These are phyloP conservation scores for Tuberolachnus salignus DNA, from an alignment of 2,888 invertebrate genomes.

Conservation along the genomic window DNA sequence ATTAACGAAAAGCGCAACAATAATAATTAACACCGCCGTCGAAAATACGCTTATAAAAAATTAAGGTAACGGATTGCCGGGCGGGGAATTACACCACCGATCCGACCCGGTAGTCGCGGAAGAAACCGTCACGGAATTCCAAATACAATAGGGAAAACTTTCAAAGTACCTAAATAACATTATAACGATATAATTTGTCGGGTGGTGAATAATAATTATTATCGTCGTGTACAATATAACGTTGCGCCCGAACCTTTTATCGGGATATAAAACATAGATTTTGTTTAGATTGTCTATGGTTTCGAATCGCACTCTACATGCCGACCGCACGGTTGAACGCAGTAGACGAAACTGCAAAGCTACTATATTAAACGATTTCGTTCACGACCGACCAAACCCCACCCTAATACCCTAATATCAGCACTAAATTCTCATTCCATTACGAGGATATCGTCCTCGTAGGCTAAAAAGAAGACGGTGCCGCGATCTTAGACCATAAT, in stretches of 20 bases:
- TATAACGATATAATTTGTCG: not conserved
- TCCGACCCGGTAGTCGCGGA: not conserved
- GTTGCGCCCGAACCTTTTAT: conserved; percentile 21
- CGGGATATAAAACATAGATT: too few species aligned
- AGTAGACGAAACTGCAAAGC: too few species aligned
- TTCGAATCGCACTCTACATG: too few species aligned
- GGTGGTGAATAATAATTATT: not conserved
- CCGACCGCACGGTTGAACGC: too few species aligned
- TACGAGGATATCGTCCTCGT: too few species aligned
- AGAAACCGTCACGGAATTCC: not conserved
- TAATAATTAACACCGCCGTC: conserved; percentile 26
- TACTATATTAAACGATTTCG: too few species aligned
- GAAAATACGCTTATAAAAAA: not conserved
- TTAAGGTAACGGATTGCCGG: not conserved
- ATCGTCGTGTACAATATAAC: too few species aligned
- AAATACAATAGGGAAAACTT: not conserved
- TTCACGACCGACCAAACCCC: too few species aligned
- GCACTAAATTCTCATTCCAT: too few species aligned
- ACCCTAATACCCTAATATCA: too few species aligned
- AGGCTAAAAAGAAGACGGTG: too few species aligned
- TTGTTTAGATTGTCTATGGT: conserved; percentile 6
- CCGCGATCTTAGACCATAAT: too few species aligned
- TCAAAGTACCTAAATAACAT: not conserved
- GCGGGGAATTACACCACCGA: not conserved
- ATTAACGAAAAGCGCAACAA: conserved; percentile 5